Evolutionary conservation across 2,113 vertebrate genomes (phyloP).

Genomic region (Thermophis baileyi): DNA sequence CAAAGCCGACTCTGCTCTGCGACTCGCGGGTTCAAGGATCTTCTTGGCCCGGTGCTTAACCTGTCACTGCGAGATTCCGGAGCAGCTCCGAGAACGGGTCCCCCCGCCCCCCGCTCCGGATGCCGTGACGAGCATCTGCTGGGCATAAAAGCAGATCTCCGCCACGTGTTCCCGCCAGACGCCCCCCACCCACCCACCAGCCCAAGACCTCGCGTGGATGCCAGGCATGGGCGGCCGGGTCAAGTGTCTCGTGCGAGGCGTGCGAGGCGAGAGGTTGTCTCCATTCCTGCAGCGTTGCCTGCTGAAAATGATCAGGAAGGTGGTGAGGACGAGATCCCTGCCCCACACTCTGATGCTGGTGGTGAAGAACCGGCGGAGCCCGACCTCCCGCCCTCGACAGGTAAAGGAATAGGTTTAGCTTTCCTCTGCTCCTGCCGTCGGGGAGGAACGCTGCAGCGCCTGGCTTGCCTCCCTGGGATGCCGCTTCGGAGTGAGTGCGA

Average conservation of each 20-base stretch:
- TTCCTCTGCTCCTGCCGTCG: neutral
- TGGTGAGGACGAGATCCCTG: neutral
- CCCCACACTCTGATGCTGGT: neutral
- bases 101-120: neutral
- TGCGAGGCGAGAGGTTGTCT: neutral
- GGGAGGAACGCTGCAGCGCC: neutral
- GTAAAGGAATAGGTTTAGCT: neutral
- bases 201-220: neutral
- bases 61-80: neutral
- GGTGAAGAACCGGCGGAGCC: neutral
- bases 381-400: neutral
- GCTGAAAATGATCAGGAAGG: neutral
- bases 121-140: neutral
- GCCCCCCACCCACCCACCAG: rapidly evolving
- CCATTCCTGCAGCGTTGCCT: neutral
- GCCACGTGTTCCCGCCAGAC: neutral
- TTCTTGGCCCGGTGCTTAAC: neutral
- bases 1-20: neutral
- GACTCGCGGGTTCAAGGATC: neutral
- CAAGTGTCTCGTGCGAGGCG: neutral
- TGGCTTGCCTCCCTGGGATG: neutral
- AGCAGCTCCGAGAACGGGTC: neutral
- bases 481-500: neutral
- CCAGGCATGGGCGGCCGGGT: neutral
- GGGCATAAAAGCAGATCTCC: neutral